Percentiles rank a stretch among this genome's conserved stretches.
These are phyloP conservation scores for Leptinotarsa peninsularis DNA, from an alignment of 2,888 invertebrate genomes.

Conservation along the genomic window DNA sequence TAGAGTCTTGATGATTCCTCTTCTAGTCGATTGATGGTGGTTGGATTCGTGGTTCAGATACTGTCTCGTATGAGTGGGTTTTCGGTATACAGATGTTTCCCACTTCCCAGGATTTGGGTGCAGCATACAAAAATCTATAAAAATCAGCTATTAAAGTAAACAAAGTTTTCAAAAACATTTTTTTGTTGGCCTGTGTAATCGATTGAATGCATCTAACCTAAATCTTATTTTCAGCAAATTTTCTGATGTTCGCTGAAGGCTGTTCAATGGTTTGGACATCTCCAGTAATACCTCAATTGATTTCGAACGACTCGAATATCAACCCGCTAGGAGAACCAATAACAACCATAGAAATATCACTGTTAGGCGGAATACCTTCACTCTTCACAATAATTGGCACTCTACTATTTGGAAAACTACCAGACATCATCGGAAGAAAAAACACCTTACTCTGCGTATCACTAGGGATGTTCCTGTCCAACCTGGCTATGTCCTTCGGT, in stretches of 20 bases:
- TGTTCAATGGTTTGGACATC: constrained; percentile 64
- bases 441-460: constrained; percentile 73
- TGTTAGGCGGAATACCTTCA: neutral
- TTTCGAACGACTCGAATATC: constrained; percentile 25
- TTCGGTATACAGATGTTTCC: no score
- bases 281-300: constrained; percentile 29
- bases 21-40: no score
- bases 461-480: constrained; percentile 72
- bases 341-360: constrained; percentile 1
- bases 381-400: constrained; percentile 42
- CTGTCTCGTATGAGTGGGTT: no score
- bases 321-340: constrained; percentile 58
- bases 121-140: no score
- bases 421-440: constrained; percentile 70
- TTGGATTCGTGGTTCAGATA: no score
- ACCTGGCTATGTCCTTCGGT: constrained; percentile 35
- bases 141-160: no score
- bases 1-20: no score
- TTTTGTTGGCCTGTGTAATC: no score
- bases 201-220: neutral
- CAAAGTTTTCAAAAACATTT: no score
- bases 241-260: constrained; percentile 64
- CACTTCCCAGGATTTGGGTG: no score
- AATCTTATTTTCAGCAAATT: constrained; percentile 58
- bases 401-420: constrained; percentile 30